Conservation (phyloP, 2,888 invertebrate genomes). For the Pedicia rivosa region DNA sequence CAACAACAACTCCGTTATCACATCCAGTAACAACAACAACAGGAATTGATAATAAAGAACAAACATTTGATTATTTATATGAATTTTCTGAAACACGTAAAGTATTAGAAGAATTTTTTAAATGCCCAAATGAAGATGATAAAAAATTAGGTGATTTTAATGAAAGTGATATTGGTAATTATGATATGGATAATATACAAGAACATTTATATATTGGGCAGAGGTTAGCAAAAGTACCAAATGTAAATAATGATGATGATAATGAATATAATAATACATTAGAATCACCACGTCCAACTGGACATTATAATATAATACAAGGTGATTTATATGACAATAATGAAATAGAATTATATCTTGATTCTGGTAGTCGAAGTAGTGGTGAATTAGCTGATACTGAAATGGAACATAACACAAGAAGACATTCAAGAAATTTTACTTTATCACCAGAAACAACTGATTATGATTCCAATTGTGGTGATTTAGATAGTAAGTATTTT, state of each 20-base stretch:
- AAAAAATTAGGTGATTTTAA: slow-evolving; percentile 29
- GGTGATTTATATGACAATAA: slow-evolving; percentile 22
- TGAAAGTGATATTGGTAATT: slow-evolving; percentile 27
- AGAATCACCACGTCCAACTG: slow-evolving; percentile 17
- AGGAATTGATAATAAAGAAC: not conserved
- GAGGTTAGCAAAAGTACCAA: slow-evolving; percentile 28
- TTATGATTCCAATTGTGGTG: slow-evolving; percentile 78
- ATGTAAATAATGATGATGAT: slow-evolving; percentile 23
- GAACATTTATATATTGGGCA: slow-evolving; percentile 30
- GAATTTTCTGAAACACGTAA: slow-evolving; percentile 87
- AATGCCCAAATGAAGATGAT: slow-evolving; percentile 50
- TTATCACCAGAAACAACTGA: slow-evolving; percentile 87
- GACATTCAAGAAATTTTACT: slow-evolving; percentile 68
- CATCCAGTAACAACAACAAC: not conserved
- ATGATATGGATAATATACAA: slow-evolving; percentile 21
- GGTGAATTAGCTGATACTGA: slow-evolving; percentile 27
- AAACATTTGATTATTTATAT: slow-evolving; percentile 76
- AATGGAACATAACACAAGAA: slow-evolving; percentile 24
- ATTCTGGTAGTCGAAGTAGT: slow-evolving; percentile 30
- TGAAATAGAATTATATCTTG: slow-evolving; percentile 29
- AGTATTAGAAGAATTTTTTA: slow-evolving; percentile 83
- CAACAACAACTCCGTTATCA: slow-evolving; percentile 7
- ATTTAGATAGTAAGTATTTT: slow-evolving; percentile 59
- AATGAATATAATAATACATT: not conserved
- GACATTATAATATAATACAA: slow-evolving; percentile 1